A percentile compares a stretch with the other conserved stretches of the same genome.
Conservation (phyloP, 2,113 vertebrate species). For the Oenanthe melanoleuca region DNA sequence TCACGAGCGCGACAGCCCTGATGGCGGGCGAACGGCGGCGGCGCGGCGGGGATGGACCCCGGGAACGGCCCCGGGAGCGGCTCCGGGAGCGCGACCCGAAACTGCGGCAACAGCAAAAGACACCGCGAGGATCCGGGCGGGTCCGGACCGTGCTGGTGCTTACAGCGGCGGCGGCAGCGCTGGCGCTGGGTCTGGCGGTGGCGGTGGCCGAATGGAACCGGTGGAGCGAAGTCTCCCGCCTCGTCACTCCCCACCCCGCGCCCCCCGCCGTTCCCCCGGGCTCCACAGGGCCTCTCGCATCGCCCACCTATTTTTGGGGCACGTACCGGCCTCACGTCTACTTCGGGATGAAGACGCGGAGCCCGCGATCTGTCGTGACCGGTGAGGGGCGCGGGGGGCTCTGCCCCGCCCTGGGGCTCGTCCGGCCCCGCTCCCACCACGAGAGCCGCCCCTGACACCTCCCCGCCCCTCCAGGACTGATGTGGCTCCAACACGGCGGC, state of each 20-base stretch:
- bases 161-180: background rate
- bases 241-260: slow-evolving; percentile 82
- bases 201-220: slow-evolving; percentile 81
- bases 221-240: slow-evolving; percentile 76
- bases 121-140: background rate
- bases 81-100: background rate
- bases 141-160: background rate
- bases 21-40: background rate
- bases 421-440: background rate
- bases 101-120: background rate
- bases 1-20: background rate
- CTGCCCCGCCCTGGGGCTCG: background rate
- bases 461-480: slow-evolving; percentile 79
- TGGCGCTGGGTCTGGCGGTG: background rate
- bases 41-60: background rate
- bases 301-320: slow-evolving; percentile 89
- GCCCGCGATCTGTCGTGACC: slow-evolving; percentile 82
- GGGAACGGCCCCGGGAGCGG: background rate
- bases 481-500: slow-evolving; percentile 89
- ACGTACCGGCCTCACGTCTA: slow-evolving; percentile 93
- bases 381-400: slow-evolving; percentile 68
- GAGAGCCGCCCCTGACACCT: background rate
- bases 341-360: slow-evolving; percentile 96
- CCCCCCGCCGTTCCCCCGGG: slow-evolving; percentile 75
- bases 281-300: slow-evolving; percentile 77